phyloP scores from a whole-genome alignment of 30 jellyfish, hydroid and myxozoan genomes.

The Turritopsis dohrnii region DNA sequence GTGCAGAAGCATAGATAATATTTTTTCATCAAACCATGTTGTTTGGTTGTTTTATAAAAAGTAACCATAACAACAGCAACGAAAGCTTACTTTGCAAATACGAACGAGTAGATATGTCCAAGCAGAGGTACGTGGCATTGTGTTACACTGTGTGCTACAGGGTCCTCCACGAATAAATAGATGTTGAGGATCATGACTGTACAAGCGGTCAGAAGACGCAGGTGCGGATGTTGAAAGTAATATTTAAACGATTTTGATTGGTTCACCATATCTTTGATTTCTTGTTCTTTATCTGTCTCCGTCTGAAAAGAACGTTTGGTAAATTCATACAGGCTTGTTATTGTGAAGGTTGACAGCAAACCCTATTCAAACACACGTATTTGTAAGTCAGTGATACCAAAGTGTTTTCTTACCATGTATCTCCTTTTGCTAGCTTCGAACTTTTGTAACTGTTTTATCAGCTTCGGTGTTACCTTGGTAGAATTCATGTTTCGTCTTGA shows the following conservation, averaged over 20 bases:
- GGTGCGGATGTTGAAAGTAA: constrained; percentile 30
- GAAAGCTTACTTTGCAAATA: constrained; percentile 23
- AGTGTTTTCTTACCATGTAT: constrained; percentile 1
- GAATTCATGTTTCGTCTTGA: background rate
- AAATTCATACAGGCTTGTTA: background rate
- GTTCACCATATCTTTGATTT: background rate
- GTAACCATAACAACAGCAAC: too few relatives aligned
- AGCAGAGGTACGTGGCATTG: constrained; percentile 12
- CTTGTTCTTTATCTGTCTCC: background rate
- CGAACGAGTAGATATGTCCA: constrained; percentile 20
- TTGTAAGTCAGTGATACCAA: too few relatives aligned
- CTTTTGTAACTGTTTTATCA: constrained; percentile 12
- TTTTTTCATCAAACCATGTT: too few relatives aligned
- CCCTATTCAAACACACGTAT: too few relatives aligned
- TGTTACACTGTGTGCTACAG: constrained; percentile 26
- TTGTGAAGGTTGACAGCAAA: background rate
- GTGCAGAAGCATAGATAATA: too few relatives aligned
- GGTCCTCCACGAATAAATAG: constrained; percentile 25
- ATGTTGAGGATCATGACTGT: constrained; percentile 9
- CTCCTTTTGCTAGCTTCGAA: constrained; percentile 11
- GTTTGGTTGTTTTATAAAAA: background rate
- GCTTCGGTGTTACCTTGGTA: constrained; percentile 11
- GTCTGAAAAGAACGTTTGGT: background rate
- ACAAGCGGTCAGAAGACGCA: constrained; percentile 21
- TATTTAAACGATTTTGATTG: constrained; percentile 14